Evolutionary conservation across 2,888 invertebrate genomes (phyloP).

Genomic region (Anoncus sp.): DNA sequence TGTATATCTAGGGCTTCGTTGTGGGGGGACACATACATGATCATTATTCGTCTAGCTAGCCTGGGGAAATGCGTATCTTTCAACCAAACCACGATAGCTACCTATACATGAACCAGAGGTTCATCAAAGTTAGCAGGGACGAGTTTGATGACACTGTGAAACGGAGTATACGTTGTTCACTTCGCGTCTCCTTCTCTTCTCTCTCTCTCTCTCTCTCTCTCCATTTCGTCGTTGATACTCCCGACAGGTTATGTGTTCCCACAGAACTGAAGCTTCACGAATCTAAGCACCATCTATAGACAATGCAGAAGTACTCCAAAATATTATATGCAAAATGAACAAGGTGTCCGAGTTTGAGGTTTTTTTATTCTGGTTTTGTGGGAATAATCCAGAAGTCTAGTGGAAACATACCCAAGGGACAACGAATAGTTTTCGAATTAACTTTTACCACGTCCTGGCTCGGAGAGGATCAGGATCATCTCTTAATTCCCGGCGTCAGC

Average conservation of each 20-base stretch:
- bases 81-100: slow-evolving; percentile 14
- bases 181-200: not conserved
- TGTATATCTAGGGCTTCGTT: not conserved
- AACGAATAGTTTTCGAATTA: slow-evolving; percentile 55
- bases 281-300: not conserved
- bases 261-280: not conserved
- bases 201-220: slow-evolving; percentile 2
- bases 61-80: slow-evolving; percentile 6
- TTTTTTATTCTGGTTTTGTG: slow-evolving; percentile 33
- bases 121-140: slow-evolving; percentile 55
- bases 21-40: slow-evolving; percentile 11
- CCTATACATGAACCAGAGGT: slow-evolving; percentile 43
- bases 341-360: not conserved
- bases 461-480: not conserved
- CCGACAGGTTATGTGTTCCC: not conserved
- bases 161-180: slow-evolving; percentile 1
- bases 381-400: slow-evolving; percentile 24
- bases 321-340: no score
- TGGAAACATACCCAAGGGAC: slow-evolving; percentile 3
- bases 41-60: slow-evolving; percentile 20
- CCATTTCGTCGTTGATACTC: not conserved
- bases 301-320: no score
- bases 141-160: slow-evolving; percentile 51
- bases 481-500: no score
- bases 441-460: not conserved